A percentile compares a stretch with the other conserved stretches of the same genome.
Conservation (phyloP, 2,797 vertebrate genomes). For the Hipposideros larvatus region DNA sequence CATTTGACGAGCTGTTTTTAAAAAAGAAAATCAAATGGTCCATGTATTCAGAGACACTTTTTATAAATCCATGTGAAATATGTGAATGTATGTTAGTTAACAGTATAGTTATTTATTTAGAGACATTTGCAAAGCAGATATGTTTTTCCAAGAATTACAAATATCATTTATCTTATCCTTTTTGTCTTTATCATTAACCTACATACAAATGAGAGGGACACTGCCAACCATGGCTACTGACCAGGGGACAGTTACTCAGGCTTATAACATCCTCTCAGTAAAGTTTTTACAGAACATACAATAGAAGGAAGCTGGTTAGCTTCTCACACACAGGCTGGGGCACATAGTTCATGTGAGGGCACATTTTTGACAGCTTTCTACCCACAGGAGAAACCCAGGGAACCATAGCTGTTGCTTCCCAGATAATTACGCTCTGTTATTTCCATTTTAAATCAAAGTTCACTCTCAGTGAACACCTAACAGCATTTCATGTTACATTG, state of each 20-base stretch:
- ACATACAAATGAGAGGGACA: neutral
- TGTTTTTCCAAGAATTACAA: neutral
- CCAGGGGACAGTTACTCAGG: neutral
- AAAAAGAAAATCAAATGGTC: slow-evolving; percentile 7
- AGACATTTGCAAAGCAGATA: slow-evolving; percentile 8
- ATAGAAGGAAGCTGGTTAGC: neutral
- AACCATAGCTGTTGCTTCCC: neutral
- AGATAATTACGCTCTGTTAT: neutral
- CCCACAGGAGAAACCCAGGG: neutral
- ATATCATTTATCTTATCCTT: neutral
- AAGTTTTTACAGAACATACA: neutral
- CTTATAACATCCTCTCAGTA: neutral
- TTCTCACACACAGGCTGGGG: neutral
- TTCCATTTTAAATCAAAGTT: slow-evolving; percentile 13
- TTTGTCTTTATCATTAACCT: neutral
- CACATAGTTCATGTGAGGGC: neutral
- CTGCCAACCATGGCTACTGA: neutral
- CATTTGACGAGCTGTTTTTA: neutral
- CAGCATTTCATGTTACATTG: neutral
- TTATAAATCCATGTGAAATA: slow-evolving; percentile 6
- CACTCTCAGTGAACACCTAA: neutral
- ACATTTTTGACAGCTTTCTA: neutral
- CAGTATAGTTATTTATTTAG: neutral
- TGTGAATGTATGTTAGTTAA: neutral
- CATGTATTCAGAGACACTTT: neutral